Evolutionary conservation across 2,797 vertebrate species (phyloP), one percentile per base, ranked within the genome.

Genomic region (Hippocampus kuda): DNA sequence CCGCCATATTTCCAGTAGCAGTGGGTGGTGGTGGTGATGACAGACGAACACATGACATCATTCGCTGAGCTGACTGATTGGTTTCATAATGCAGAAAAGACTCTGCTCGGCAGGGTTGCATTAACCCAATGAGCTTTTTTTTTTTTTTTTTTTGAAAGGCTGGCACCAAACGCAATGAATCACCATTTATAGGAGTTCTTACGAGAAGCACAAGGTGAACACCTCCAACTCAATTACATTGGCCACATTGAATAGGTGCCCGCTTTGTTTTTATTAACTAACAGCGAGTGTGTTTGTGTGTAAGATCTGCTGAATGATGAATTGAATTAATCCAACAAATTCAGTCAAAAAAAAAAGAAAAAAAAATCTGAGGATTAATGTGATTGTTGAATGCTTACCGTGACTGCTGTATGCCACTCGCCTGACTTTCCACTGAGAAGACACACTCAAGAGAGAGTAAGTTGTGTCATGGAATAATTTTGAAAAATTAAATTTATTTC

Each of bases 51-150:
- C 79, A 75, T n/a, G 72, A 82, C 77, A 70, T 68, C 81, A 69
- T 82, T 86, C 81, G 68, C 76, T 76, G 68, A 54, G 69, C 79
- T 89, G 87, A 89, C 86, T 78, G 83, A 89, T 89, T 80, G 76
- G 70, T 68, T 67, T 69, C 75, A 78, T 75, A 60, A 65, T 38
- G 54, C 34, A 41, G 70, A 71, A 66, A 81, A 79, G 80, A 85
- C 74, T 20, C 69, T 71, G 44, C 75, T 82, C 81, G 53, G 70
- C 68, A 67, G 69, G 68, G 81, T 76, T 75, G 68, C 60, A 82
- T 85, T 84, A 86, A 72, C 71, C 72, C 61, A 71, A 82, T 77
- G 71, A 79, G 76, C 59, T 77, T 76, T 77, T 1, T 30, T 30
- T 68, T 20, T 60, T 34, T 60, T 20, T 38, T 38, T 38, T 34